Base-by-base conservation (phyloP, 92 coral and sea anemone species). In the Paragorgia papillata region DNA sequence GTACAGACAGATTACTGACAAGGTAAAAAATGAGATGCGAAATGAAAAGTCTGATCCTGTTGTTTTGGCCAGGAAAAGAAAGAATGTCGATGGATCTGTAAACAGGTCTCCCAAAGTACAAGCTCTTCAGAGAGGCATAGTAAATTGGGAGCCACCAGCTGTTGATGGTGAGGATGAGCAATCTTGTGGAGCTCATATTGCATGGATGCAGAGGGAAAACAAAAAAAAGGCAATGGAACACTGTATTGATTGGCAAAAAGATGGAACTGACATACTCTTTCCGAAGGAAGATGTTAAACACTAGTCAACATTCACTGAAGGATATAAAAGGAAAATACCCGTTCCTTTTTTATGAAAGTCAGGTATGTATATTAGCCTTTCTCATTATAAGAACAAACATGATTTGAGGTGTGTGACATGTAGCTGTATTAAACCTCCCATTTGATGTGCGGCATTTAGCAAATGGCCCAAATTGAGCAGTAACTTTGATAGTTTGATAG, bases 1-100 rank as follows among this genome's bases (percentile, higher is more conserved):
- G 83, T 79, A 46, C 48, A 43, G 83, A 25, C 61, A 64, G 15
- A 27, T 79, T 32, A 21, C 53, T 20, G 83, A 79, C 20, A 65
- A 79, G 65, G 61, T 68, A 7, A 79, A 79, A 54, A 79, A 79
- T 64, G 73, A 62, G 29, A 27, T 68, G 14, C 58, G 83, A 7
- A 43, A 69, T 62, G 62, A 65, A 13, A 44, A 37, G 19, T 28
- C 32, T 50, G 83, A 79, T 60, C 83, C 63, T 25, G 35, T 65
- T 58, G 78, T 68, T 7, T 32, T 57, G 84, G 51, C 84, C 17
- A 31, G 78, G 9, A 80, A 80, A 21, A 7, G 84, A 17, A 80
- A 80, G 57, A 51, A 37, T 18, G 60, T 27, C 3, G 65, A 80
- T 80, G 84, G 70, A 15, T n/a, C n/a, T n/a, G 39, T 55, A 28